Evolutionary conservation across 2,888 invertebrate genomes (phyloP), one percentile per base, ranked within the genome.

Genomic region (Troides aeacus): DNA sequence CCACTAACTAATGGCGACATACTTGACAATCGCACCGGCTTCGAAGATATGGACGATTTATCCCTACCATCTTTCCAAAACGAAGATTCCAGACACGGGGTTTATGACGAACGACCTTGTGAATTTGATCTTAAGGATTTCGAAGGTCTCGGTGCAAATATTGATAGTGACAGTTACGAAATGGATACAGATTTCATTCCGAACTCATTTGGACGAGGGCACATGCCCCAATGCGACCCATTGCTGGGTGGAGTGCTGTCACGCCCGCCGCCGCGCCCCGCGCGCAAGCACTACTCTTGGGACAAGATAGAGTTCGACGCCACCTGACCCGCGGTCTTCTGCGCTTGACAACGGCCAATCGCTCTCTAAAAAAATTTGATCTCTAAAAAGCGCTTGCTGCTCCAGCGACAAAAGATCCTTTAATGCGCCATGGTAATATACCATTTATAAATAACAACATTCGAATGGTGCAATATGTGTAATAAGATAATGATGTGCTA

Each of bases 261-360:
- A 71, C 84, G 89, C 2, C 95, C 96, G 39, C 81, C 90, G 68
- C 90, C 94, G 60, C 94, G 95, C 59, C 95, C 95, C 72, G 94
- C 94, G 72, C 94, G 93, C 72, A 93, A 94, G 74, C 94, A 94
- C 76, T 93, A 95, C 78, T 94, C 95, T 21, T 97, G 97, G 97
- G 96, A 96, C 84, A 95, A 94, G 82, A 94, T 95, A 76, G 96
- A 96, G 87, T 96, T 94, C 85, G 95, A 95, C 82, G 94, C 95
- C 86, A 92, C 93, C 78, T 93, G 93, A 93, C 93, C 81, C 81
- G 74, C 77, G 66, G 74, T 62, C 72, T 65, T 74, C 59, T 62
- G 66, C 56, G 68, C 68, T 64, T 64, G 71, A 66, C 74, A 70
- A 66, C 68, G 73, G 61, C 68, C 72, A 69, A 64, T 66, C 75